Conservation (phyloP, 2,797 vertebrate species). For the Phalanger gymnotis region DNA sequence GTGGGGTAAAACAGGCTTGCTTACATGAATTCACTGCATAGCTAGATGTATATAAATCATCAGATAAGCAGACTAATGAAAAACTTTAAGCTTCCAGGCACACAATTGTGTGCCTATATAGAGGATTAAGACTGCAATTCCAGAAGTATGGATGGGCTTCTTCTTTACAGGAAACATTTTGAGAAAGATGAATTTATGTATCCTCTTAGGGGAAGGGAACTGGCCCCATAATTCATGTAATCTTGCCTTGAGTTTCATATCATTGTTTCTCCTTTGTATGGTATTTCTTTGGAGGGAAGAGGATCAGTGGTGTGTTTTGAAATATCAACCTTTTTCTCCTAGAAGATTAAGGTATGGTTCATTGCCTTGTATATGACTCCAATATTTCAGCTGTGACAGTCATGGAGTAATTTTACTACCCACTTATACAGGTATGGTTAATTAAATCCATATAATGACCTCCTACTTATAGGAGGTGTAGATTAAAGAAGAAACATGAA, state of each 20-base stretch:
- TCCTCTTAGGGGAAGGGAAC: not conserved
- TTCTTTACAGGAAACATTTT: not conserved
- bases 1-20: too few relatives aligned
- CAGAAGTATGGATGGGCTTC: not conserved
- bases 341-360: constrained; percentile 54
- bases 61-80: not conserved
- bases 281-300: not conserved
- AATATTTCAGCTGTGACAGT: constrained; percentile 56
- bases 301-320: constrained; percentile 46
- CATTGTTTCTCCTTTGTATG: not conserved
- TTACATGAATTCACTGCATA: not conserved
- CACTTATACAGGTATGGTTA: constrained; percentile 68
- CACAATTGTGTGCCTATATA: not conserved
- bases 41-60: not conserved
- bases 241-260: not conserved
- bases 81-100: not conserved
- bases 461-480: constrained; percentile 44
- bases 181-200: too few relatives aligned
- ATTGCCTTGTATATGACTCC: constrained; percentile 71
- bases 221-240: accelerated
- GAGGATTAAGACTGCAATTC: not conserved
- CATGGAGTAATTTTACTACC: constrained; percentile 65
- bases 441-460: constrained; percentile 77
- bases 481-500: constrained; percentile 52
- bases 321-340: constrained; percentile 71